Base-by-base conservation (phyloP, 2,888 invertebrate genomes). In the Microctonus brassicae region DNA sequence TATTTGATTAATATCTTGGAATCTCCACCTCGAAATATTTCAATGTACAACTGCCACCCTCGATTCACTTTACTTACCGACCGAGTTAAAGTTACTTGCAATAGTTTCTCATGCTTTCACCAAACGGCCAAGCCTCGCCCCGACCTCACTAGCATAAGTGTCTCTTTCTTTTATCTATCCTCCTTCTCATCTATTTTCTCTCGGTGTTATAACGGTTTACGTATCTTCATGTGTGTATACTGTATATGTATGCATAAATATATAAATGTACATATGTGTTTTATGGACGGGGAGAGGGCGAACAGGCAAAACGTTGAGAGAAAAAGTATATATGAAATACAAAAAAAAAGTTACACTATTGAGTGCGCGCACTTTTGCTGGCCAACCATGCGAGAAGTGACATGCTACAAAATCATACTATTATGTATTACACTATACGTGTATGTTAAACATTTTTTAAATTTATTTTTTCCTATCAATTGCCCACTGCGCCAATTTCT, bases 31-130 rank as follows among this genome's bases (percentile, higher is more conserved):
- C 20, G 5, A 22, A 26, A 55, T 24, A 24, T 13, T 9, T 13
- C 3, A 64, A 29, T 22, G 61, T 52, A n/a, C 17, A 34, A 39
- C 39, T n/a, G 34, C 55, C 55, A 72, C 72, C 72, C 74, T 69
- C 73, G 42, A 73, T 72, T 75, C 69, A 75, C 73, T 72, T 75
- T 69, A 75, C 73, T 74, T 70, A 74, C 73, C 70, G 67, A 72
- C 72, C 73, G 72, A 73, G 34, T 36, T 34, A 26, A 29, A 52
- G 42, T 47, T 33, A 67, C 22, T 42, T 57, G 60, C 72, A 47
- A 62, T 70, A 75, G 83, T 83, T 83, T 83, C 83, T 82, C 83
- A 82, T 83, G 83, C 83, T 83, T 83, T 83, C 83, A 83, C 83
- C 80, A 70, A 74, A 70, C 77, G 77, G 81, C 81, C 81, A 80